These are phyloP conservation scores for Nannoperca obscura DNA, from an alignment of 2,797 vertebrate species.

Conservation along the genomic window DNA sequence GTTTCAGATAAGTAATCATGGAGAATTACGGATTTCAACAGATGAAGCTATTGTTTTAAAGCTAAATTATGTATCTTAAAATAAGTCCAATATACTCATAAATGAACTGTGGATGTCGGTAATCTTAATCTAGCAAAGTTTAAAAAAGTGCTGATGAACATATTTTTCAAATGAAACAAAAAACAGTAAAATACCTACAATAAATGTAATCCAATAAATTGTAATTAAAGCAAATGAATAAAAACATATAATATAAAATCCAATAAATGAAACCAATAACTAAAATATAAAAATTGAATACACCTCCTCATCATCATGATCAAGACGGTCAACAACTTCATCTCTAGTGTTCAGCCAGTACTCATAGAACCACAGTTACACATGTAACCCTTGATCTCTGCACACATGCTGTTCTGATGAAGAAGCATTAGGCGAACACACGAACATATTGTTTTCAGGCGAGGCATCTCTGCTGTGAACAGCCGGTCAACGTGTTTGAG, in stretches of 20 bases:
- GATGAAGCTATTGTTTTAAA: not conserved
- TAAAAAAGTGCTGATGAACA: not conserved
- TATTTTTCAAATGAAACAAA: not conserved
- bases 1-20: not conserved
- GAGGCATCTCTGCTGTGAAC: not conserved
- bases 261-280: not conserved
- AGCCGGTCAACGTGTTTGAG: not conserved
- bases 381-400: not conserved
- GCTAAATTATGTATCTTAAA: not conserved
- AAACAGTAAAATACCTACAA: not conserved
- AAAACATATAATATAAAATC: too few species aligned
- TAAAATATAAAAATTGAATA: not conserved
- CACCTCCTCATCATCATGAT: not conserved
- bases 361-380: not conserved
- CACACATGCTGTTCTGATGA: not conserved
- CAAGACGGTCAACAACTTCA: not conserved
- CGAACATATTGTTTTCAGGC: not conserved
- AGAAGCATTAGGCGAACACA: not conserved
- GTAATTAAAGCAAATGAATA: too few species aligned
- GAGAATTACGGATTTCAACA: not conserved
- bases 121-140: not conserved
- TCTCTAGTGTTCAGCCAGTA: not conserved
- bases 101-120: not conserved
- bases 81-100: not conserved
- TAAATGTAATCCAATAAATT: too few species aligned